Percentiles rank a stretch among this genome's conserved stretches.
These are phyloP conservation scores for Dynastes tityus DNA, from an alignment of 2,888 invertebrate genomes.

Conservation along the genomic window DNA sequence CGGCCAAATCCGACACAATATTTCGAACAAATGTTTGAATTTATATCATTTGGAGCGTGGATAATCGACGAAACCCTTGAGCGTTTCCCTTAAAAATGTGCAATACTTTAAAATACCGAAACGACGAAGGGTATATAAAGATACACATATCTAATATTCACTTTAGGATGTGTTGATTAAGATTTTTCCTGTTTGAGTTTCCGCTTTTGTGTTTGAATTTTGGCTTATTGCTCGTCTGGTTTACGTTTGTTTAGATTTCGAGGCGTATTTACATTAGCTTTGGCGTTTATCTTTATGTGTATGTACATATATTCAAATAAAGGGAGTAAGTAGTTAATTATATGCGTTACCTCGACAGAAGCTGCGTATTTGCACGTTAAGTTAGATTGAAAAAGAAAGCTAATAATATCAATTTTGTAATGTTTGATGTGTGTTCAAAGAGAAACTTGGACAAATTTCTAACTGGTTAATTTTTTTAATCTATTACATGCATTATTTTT, in stretches of 20 bases:
- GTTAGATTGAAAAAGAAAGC: not conserved
- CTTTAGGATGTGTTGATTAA: constrained; percentile 36
- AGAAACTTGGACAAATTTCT: not conserved
- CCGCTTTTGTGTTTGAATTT: constrained; percentile 38
- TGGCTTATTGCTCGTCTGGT: not conserved
- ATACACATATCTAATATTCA: constrained; percentile 25
- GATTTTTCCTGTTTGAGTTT: constrained; percentile 37
- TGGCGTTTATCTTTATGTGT: constrained; percentile 20
- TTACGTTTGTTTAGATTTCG: constrained; percentile 22
- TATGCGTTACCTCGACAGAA: not conserved
- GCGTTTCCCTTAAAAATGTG: constrained; percentile 12
- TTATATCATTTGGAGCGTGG: constrained; percentile 23
- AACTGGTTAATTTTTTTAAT: too few species aligned
- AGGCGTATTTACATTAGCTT: not conserved
- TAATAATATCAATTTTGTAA: constrained; percentile 9
- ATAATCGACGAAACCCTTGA: constrained; percentile 23
- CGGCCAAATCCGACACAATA: constrained; percentile 25
- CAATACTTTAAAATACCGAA: not conserved
- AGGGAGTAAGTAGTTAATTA: not conserved
- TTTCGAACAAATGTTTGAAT: constrained; percentile 29
- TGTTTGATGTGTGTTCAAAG: not conserved
- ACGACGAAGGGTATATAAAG: not conserved
- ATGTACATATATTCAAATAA: constrained; percentile 17
- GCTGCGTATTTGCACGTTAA: not conserved
- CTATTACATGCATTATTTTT: too few species aligned